Evolutionary conservation across 2,888 invertebrate genomes (phyloP).

Genomic region (Xiphydria camelus): DNA sequence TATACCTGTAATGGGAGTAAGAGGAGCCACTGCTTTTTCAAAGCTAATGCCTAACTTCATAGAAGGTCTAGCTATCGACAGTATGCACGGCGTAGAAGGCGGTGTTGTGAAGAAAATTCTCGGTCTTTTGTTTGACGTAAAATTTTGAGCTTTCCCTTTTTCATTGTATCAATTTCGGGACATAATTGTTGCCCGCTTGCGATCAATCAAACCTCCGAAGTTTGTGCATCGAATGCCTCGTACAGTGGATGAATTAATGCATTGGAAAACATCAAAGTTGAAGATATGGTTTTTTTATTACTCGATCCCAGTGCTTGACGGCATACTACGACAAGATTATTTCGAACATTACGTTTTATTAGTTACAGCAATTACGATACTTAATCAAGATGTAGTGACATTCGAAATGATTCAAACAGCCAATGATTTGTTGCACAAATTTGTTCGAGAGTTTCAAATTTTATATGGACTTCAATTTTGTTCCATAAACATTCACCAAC

Average conservation of each 20-base stretch:
- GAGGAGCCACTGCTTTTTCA: too few relatives aligned
- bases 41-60: too few relatives aligned
- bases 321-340: conserved; percentile 15
- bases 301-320: conserved; percentile 17
- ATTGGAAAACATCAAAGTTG: conserved; percentile 28
- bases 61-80: conserved; percentile 19
- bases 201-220: conserved; percentile 15
- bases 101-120: conserved; percentile 19
- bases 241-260: conserved; percentile 22
- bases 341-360: conserved; percentile 18
- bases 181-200: too few relatives aligned
- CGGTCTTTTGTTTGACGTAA: conserved; percentile 16
- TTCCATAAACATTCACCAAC: conserved; percentile 16
- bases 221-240: conserved; percentile 18
- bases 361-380: conserved; percentile 10
- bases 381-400: conserved; percentile 12
- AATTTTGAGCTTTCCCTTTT: conserved; percentile 6
- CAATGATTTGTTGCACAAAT: conserved; percentile 10
- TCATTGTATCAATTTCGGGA: too few relatives aligned
- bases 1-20: too few relatives aligned
- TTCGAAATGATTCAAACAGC: conserved; percentile 9
- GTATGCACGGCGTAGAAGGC: conserved; percentile 25
- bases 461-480: conserved; percentile 15
- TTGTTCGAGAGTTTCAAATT: conserved; percentile 15
- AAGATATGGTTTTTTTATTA: conserved; percentile 24